Evolutionary conservation across 2,797 vertebrate genomes (phyloP), one percentile per base, ranked within the genome.

Genomic region (Erpetoichthys calabaricus): DNA sequence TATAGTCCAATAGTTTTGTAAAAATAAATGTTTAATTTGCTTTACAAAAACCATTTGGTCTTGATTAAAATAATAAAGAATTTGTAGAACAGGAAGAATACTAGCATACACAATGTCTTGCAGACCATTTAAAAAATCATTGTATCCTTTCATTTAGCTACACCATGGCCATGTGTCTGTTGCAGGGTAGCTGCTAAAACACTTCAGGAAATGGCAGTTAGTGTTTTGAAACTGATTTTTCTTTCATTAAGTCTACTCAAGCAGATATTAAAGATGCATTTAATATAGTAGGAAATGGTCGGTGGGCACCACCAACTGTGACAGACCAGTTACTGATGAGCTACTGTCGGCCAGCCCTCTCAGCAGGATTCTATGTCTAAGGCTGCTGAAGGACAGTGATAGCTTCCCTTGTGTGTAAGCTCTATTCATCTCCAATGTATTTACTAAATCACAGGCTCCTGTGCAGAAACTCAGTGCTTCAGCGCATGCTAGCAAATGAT

Each of bases 401-500:
- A 77, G 76, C 77, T 82, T 78, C 76, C 75, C 80, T 71, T 82
- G 73, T 82, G 77, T 74, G 78, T 80, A 84, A 84, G 83, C 87
- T 84, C 81, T 75, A 78, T 80, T 80, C 79, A 72, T 74, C 79
- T 78, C 80, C 82, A 84, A 87, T 80, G 86, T 91, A 91, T 93
- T 94, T 94, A 91, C 89, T 88, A 88, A 90, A 87, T 91, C 89
- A 90, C 84, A 85, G 86, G 80, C 86, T 91, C 88, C 86, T 89
- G 88, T 86, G 86, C 84, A 85, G 81, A 85, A 68, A 78, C 88
- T 86, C 86, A 78, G 86, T 77, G 83, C 87, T 89, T 90, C 84
- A 86, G 88, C 73, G 71, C 85, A 88, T 83, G 90, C 91, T 94
- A 93, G 89, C 87, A 89, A 89, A 97, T 98, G 95, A 98, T 98